Evolutionary conservation across 2,797 vertebrate species (phyloP).

Genomic region (Loriculus beryllinus): DNA sequence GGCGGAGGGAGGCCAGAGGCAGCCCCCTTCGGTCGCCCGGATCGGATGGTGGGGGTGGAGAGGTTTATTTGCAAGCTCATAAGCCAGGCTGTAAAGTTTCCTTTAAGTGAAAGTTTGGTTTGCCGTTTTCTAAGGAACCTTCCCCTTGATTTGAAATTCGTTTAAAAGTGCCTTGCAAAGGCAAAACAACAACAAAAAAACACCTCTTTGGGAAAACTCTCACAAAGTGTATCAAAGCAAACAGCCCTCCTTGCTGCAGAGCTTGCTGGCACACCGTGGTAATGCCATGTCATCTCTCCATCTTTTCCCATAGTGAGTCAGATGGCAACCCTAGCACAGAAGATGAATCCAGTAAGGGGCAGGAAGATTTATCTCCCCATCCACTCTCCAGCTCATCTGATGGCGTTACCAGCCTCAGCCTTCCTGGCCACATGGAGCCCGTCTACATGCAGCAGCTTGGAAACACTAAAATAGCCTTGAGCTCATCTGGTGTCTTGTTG

Average conservation of each 20-base stretch:
- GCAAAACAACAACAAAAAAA: not conserved
- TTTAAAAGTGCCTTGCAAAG: not conserved
- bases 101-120: not conserved
- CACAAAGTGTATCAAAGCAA: not conserved
- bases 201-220: fast-evolving
- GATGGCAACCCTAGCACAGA: conserved; percentile 90
- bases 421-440: conserved; percentile 75
- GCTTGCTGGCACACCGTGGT: fast-evolving
- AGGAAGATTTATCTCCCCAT: conserved; percentile 94
- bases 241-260: not conserved
- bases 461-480: conserved; percentile 91
- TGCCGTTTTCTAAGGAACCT: not conserved
- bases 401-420: conserved; percentile 83
- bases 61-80: not conserved
- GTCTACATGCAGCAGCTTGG: conserved; percentile 96
- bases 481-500: conserved; percentile 84
- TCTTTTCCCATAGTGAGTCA: conserved; percentile 76
- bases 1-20: not conserved
- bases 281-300: conserved; percentile 34
- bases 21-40: not conserved
- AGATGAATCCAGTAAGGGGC: conserved; percentile 97
- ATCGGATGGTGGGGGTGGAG: not conserved
- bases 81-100: not conserved
- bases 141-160: not conserved
- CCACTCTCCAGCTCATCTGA: conserved; percentile 87